Evolutionary conservation across 2,888 invertebrate species (phyloP), one percentile per base, ranked within the genome.

Genomic region (Panopea generosa): DNA sequence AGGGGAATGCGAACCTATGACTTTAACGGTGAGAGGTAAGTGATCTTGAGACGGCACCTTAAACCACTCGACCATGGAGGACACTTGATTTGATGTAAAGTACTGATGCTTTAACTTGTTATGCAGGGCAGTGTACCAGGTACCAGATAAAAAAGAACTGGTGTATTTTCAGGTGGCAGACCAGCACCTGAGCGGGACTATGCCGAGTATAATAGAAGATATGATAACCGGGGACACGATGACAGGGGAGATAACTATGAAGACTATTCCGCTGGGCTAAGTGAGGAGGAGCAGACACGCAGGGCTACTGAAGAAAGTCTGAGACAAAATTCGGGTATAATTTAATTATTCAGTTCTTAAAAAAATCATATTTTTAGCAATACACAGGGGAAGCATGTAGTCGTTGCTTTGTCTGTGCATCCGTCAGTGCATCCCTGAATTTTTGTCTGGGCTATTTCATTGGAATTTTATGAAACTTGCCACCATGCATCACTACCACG

Each of bases 221-320:
- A 68, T 57, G 33, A 33, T 33, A 11, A 33, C 33, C 4, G 33
- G 11, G 33, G 33, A 7, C 33, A 4, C 11, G 11, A 38, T 20
- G 49, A n/a, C 53, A 61, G 40, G 22, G 53, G 33, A 22, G 43
- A 40, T 11, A 59, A 60, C 52, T 77, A 81, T 74, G 29, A 69
- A 16, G 49, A 68, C 16, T 91, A 89, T 77, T 90, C 91, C 11
- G 91, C 89, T 2, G 92, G 92, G 7, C 49, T 91, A 50, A 86
- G 85, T 62, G 92, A 92, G 70, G 91, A 91, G 61, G 91, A 92
- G 72, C 91, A 92, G 78, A 71, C 87, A 4, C 60, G 84, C 33
- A 69, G 83, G 53, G 92, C 91, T 16, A 88, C 85, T 79, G 86
- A 89, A 62, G 85, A 90, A 57, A 89, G 89, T 63, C 27, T 78